Base-by-base conservation (phyloP, 2,797 vertebrate genomes). In the Chanos chanos region DNA sequence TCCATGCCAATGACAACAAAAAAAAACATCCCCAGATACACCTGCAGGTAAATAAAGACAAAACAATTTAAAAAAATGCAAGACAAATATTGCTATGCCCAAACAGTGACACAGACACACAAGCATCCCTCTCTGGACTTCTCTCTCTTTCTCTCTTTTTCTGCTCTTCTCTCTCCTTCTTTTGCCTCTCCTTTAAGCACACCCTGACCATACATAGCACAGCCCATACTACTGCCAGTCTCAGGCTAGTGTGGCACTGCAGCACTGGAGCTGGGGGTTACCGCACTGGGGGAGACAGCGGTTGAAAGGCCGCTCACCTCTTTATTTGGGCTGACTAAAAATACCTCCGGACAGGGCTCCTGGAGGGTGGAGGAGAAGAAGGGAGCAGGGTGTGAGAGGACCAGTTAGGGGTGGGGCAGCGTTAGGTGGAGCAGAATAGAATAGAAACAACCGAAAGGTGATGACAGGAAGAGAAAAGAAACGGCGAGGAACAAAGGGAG, bases 241-340 rank as follows among this genome's bases (percentile, higher is more conserved):
- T 63, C 55, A 47, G 49, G 34, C 59, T 41, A 40, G 12, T 31
- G 24, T 19, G 24, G 39, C 10, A 3, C n/a, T 44, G 27, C 53
- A 41, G 50, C 44, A 9, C 12, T 10, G 30, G 28, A 16, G 62
- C 64, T 63, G 66, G 78, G 64, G 47, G 48, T 53, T 24, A 47
- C 34, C 48, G 25, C 44, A 3, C 74, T 84, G 27, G 60, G 53
- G 40, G 27, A 40, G 43, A 53, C 57, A 61, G 62, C 50, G 47
- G 47, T 34, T 43, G 66, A 55, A 82, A 76, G 81, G 83, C 47
- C 66, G 80, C 78, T 59, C 72, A 80, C 81, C 83, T 86, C 90
- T 90, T 85, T 83, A 83, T 92, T 88, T 86, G 89, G 90, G 78
- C 68, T 61, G 18, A 74, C 90, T 94, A 94, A 94, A 94, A 93